Conservation (phyloP, 1,140 invertebrate species). For the Cydia fagiglandana region DNA sequence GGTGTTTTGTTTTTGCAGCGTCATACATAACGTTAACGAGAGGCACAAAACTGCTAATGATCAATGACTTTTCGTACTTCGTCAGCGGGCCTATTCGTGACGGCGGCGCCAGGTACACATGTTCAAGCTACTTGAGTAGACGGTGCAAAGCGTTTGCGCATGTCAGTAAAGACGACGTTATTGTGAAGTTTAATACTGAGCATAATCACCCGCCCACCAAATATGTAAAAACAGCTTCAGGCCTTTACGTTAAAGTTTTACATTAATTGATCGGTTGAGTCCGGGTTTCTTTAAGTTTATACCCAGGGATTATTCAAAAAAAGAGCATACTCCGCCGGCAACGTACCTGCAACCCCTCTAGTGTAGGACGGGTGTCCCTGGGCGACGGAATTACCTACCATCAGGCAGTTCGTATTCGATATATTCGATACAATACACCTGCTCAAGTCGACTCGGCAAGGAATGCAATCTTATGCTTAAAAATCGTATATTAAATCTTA, state of each 20-base stretch:
- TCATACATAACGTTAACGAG: constrained; percentile 36
- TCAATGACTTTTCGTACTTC: constrained; percentile 36
- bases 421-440: constrained; percentile 39
- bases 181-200: constrained; percentile 31
- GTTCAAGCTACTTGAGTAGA: constrained; percentile 32
- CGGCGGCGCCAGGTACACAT: constrained; percentile 35
- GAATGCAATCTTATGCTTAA: constrained; percentile 43
- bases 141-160: constrained; percentile 40
- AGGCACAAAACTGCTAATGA: constrained; percentile 36
- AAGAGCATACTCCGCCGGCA: no score
- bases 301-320: no score
- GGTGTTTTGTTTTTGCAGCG: constrained; percentile 35
- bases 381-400: no score
- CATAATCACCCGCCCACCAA: constrained; percentile 35
- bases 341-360: no score
- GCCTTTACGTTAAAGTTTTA: constrained; percentile 6
- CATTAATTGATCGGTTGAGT: not conserved
- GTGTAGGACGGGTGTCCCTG: no score
- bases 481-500: constrained; percentile 18
- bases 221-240: not conserved
- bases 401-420: not conserved
- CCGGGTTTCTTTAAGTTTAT: not conserved
- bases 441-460: constrained; percentile 36
- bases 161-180: constrained; percentile 30
- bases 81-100: constrained; percentile 35